phyloP scores from a whole-genome alignment of 2,113 vertebrate genomes.

The Poecilia latipinna region DNA sequence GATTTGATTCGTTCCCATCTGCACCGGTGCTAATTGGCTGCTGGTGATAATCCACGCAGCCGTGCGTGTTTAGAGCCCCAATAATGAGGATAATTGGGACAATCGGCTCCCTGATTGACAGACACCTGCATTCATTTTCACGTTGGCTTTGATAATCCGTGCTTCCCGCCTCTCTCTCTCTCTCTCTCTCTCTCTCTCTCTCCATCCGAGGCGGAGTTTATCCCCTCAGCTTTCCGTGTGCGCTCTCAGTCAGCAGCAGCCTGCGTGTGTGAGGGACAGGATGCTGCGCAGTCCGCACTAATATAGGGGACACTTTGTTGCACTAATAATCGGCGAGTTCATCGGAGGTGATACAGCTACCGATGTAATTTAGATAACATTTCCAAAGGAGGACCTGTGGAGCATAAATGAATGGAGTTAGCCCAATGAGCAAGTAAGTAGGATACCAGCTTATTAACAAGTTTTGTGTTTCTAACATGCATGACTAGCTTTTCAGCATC shows the following conservation, averaged over 20 bases:
- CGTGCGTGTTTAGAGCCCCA: background rate
- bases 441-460: background rate
- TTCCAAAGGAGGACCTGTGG: background rate
- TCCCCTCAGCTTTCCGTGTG: constrained; percentile 56
- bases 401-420: background rate
- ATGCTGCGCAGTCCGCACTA: constrained; percentile 6
- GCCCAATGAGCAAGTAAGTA: background rate
- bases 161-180: constrained; percentile 50
- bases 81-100: constrained; percentile 33
- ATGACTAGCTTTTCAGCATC: background rate
- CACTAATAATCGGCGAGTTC: background rate
- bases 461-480: background rate
- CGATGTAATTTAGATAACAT: background rate
- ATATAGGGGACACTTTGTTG: constrained; percentile 20
- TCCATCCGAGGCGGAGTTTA: constrained; percentile 69
- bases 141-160: constrained; percentile 45
- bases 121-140: constrained; percentile 47
- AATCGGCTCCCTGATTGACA: constrained; percentile 37
- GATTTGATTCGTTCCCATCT: constrained; percentile 3
- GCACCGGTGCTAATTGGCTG: constrained; percentile 1
- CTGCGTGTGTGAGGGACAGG: constrained; percentile 40
- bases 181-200: constrained; percentile 19
- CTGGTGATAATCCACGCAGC: constrained; percentile 11
- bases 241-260: constrained; percentile 68
- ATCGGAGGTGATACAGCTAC: background rate